These are phyloP conservation scores for Phaethornis superciliosus DNA, from an alignment of 2,113 vertebrate genomes.

Conservation along the genomic window DNA sequence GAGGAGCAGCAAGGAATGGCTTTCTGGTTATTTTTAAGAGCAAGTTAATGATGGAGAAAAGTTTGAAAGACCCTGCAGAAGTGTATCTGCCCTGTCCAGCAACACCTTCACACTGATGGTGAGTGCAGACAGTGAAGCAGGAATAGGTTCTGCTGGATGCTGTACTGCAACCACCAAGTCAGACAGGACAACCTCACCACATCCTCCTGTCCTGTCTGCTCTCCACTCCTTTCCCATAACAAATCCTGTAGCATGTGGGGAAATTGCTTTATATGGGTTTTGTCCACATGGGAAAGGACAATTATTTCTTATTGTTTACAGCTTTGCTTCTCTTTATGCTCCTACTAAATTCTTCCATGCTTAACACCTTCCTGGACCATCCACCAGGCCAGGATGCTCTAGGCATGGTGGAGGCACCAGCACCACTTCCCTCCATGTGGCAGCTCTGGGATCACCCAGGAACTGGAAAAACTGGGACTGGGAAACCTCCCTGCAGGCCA, in stretches of 20 bases:
- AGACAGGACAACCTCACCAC: neutral
- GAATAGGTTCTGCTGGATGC: neutral
- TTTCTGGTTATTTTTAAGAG: neutral
- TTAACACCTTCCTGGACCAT: neutral
- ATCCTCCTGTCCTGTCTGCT: neutral
- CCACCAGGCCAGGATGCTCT: neutral
- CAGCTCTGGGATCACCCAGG: too few relatives aligned
- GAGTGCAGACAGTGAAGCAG: fast-evolving
- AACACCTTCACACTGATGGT: neutral
- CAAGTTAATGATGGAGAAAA: neutral
- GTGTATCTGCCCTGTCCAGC: neutral
- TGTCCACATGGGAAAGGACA: neutral
- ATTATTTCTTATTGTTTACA: too few relatives aligned
- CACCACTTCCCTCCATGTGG: neutral
- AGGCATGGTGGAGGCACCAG: neutral
- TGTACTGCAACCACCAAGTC: neutral
- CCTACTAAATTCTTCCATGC: too few relatives aligned
- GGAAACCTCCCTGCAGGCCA: neutral
- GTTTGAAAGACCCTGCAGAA: neutral
- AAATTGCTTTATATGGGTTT: neutral
- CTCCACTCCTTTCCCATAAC: neutral
- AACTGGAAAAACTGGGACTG: neutral
- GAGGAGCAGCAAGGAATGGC: neutral
- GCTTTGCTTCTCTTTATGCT: neutral
- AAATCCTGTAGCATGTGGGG: fast-evolving